phyloP scores from a whole-genome alignment of 2,113 vertebrate species.

The Delphinus delphis region DNA sequence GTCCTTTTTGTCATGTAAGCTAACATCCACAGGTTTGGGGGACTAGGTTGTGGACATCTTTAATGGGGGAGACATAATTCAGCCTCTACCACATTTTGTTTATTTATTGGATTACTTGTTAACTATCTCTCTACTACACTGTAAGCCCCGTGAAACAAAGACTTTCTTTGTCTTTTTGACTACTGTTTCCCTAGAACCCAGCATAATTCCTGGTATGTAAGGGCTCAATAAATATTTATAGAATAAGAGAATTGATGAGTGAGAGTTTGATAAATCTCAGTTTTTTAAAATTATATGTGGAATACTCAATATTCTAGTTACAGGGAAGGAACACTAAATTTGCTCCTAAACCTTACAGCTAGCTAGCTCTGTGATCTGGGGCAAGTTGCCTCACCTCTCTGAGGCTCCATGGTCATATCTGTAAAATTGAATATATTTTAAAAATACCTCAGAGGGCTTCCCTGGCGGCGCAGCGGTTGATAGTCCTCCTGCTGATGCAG shows the following conservation, averaged over 20 bases:
- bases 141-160: background rate
- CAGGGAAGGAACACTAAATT: background rate
- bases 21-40: background rate
- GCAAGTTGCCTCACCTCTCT: background rate
- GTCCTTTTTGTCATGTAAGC: background rate
- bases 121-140: background rate
- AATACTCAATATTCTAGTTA: background rate
- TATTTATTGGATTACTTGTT: background rate
- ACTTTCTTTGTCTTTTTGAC: background rate
- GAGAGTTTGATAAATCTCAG: background rate
- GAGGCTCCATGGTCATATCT: background rate
- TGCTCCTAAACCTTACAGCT: background rate
- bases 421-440: background rate
- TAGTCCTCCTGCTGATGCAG: too few relatives aligned
- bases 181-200: background rate
- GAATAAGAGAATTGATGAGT: background rate
- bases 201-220: background rate
- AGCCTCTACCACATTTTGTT: background rate
- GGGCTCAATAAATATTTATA: background rate
- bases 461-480: too few relatives aligned
- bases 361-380: background rate
- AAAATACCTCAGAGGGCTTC: background rate
- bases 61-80: background rate
- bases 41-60: background rate
- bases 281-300: background rate